Base-by-base conservation (phyloP, 1,140 invertebrate species). In the Chelonus insularis region DNA sequence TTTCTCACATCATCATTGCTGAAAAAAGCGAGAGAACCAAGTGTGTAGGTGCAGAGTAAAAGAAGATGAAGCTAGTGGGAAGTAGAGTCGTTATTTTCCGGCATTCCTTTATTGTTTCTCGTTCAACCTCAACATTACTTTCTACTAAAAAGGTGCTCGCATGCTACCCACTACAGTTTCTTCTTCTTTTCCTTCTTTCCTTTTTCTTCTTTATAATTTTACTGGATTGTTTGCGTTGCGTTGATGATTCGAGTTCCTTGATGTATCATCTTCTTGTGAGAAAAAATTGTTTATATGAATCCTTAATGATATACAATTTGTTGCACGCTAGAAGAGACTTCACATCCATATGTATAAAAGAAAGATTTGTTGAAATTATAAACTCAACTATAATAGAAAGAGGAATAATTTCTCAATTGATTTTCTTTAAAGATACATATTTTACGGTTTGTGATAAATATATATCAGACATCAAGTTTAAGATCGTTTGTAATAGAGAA, bases 21-120 rank as follows among this genome's bases (percentile, higher is more conserved):
- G 43, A 60, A 57, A 4, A 34, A 51, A 55, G 36, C 18, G 16
- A 37, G 36, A 37, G 12, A 29, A 29, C 25, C 25, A 7, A 4
- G 25, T 29, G 45, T 48, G 45, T 34, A 65, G 57, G 62, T 57
- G 63, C 57, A 36, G 62, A 63, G 41, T 18, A 34, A 14, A 52
- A 9, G 50, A 41, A 18, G 18, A 36, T 25, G 25, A 20, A 41
- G 58, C 29, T 18, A 45, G 36, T 45, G 50, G 51, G 50, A 60
- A 60, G 50, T 60, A 34, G 58, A 37, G 37, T 57, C 55, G 18
- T 60, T 66, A 66, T 73, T 75, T 76, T 72, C 70, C 71, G 64
- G 58, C 43, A 59, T 62, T 54, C 50, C 58, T 60, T 66, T 60
- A 72, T 75, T 69, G 64, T 73, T 52, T 60, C 68, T 69, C 58